A percentile compares a stretch with the other conserved stretches of the same genome.
phyloP scores from a whole-genome alignment of 2,797 vertebrate genomes.

The Channallabes apus region DNA sequence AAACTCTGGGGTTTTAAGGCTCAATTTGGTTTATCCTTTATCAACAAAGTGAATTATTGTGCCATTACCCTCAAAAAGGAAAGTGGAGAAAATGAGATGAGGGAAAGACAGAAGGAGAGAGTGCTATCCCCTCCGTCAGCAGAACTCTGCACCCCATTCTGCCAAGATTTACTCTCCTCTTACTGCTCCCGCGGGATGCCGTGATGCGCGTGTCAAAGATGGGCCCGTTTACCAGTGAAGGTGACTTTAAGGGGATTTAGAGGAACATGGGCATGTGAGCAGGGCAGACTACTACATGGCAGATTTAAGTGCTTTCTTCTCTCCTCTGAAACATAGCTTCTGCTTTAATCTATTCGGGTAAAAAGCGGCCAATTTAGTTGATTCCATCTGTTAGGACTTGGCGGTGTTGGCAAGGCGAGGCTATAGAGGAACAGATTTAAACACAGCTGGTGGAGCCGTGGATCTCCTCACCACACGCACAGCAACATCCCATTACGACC shows the following conservation, averaged over 20 bases:
- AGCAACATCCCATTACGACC: constrained; percentile 62
- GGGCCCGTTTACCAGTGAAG: constrained; percentile 76
- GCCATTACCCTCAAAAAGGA: constrained; percentile 23
- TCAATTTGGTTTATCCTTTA: not conserved
- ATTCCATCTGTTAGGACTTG: constrained; percentile 78
- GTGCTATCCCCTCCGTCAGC: constrained; percentile 66
- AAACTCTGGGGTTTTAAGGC: not conserved
- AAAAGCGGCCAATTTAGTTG: constrained; percentile 78
- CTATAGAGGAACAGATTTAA: constrained; percentile 76
- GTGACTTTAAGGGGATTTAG: constrained; percentile 84
- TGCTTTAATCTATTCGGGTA: constrained; percentile 77
- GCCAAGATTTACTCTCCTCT: constrained; percentile 74
- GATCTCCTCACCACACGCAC: constrained; percentile 57
- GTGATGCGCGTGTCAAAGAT: constrained; percentile 76
- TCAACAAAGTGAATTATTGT: constrained; percentile 11
- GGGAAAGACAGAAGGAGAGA: constrained; percentile 56
- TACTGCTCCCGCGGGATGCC: constrained; percentile 70
- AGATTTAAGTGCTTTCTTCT: constrained; percentile 73
- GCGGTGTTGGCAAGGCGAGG: constrained; percentile 66
- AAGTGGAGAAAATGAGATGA: constrained; percentile 33
- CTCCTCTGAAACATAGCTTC: constrained; percentile 69
- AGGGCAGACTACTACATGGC: constrained; percentile 63
- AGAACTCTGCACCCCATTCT: constrained; percentile 70
- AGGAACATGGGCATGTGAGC: constrained; percentile 53
- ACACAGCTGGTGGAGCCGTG: constrained; percentile 71